Conservation (phyloP, 2,888 invertebrate species). For the Agrotis ipsilon region DNA sequence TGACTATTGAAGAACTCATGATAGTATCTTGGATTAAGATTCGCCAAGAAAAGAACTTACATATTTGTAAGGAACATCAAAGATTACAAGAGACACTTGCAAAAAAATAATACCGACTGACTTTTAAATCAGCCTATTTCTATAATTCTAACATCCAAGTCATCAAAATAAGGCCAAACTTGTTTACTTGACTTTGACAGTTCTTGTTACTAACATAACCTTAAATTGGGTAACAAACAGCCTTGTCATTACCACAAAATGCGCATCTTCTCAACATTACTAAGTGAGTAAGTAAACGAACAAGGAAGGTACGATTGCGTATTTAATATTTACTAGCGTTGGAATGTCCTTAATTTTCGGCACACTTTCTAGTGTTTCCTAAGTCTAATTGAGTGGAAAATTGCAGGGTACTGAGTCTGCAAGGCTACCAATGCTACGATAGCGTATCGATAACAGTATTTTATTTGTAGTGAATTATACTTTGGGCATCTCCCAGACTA, state of each 20-base stretch:
- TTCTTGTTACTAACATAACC: not conserved
- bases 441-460: conserved; percentile 2
- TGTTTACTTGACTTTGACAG: conserved; percentile 12
- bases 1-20: too few species aligned
- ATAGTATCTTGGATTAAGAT: too few species aligned
- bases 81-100: too few species aligned
- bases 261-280: conserved; percentile 6
- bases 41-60: too few species aligned
- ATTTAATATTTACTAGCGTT: conserved; percentile 24
- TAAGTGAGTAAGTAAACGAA: conserved; percentile 31
- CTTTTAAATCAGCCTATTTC: too few species aligned
- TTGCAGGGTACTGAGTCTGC: conserved; percentile 27
- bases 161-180: not conserved
- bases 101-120: too few species aligned
- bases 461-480: not conserved
- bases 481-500: not conserved
- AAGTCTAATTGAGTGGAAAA: conserved; percentile 43
- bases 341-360: conserved; percentile 43
- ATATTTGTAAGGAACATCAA: too few species aligned
- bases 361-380: conserved; percentile 57
- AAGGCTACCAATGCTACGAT: conserved; percentile 25
- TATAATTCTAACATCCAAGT: not conserved
- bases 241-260: not conserved
- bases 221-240: conserved; percentile 6
- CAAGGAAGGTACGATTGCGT: conserved; percentile 21